Evolutionary conservation across 2,797 vertebrate genomes (phyloP).

Genomic region (Sebastes hopkinsi): DNA sequence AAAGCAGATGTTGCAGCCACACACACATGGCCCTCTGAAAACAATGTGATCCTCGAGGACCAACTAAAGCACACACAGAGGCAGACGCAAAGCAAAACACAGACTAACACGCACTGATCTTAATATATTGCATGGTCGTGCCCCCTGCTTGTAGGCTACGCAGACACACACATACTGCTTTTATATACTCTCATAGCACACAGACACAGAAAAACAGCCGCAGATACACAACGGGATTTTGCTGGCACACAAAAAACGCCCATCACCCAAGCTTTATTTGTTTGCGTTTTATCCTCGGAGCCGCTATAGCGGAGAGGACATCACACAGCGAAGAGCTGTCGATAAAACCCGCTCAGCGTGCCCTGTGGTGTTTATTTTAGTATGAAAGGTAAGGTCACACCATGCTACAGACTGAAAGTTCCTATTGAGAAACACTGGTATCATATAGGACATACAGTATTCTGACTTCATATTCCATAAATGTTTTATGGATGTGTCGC

Average conservation of each 20-base stretch:
- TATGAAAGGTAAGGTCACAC: slow-evolving; percentile 73
- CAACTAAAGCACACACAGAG: slow-evolving; percentile 68
- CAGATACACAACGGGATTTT: slow-evolving; percentile 53
- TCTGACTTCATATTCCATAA: background rate
- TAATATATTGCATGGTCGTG: slow-evolving; percentile 60
- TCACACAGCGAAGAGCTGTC: slow-evolving; percentile 67
- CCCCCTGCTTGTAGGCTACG: slow-evolving; percentile 14
- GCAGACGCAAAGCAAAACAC: slow-evolving; percentile 57
- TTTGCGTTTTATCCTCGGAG: slow-evolving; percentile 70
- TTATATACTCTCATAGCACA: slow-evolving; percentile 32
- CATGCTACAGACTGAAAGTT: slow-evolving; percentile 51
- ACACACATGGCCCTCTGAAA: slow-evolving; percentile 79
- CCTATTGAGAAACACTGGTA: slow-evolving; percentile 35
- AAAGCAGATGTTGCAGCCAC: slow-evolving; percentile 83
- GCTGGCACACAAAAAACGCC: slow-evolving; percentile 36
- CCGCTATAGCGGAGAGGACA: slow-evolving; percentile 62
- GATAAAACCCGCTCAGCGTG: slow-evolving; percentile 71
- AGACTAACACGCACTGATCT: slow-evolving; percentile 58
- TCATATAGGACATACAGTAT: slow-evolving; percentile 9
- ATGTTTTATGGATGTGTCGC: background rate
- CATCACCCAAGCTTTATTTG: slow-evolving; percentile 66
- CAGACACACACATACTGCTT: slow-evolving; percentile 27
- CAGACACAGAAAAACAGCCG: slow-evolving; percentile 31
- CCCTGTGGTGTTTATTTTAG: slow-evolving; percentile 70
- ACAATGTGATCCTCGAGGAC: slow-evolving; percentile 83